Percentiles rank a stretch among this genome's conserved stretches.
Conservation (phyloP, 1,140 invertebrate genomes). For the Condylostylus longicornis region DNA sequence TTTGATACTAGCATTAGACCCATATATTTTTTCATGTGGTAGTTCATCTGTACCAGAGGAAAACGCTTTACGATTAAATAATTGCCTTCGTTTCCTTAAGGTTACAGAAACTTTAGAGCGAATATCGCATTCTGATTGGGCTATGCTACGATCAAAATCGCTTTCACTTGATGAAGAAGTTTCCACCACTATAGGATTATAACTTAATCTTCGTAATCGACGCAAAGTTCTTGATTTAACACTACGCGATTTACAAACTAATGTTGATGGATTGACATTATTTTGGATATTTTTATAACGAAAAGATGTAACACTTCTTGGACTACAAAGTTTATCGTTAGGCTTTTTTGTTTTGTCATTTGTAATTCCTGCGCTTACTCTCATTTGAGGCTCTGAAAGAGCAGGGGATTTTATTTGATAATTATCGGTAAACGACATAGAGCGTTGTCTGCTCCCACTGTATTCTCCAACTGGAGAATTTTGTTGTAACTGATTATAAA, state of each 20-base stretch:
- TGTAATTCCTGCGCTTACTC: not conserved
- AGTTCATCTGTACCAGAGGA: constrained; percentile 21
- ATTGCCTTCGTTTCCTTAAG: constrained; percentile 18
- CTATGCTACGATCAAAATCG: constrained; percentile 23
- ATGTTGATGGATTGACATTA: not conserved
- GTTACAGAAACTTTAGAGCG: constrained; percentile 15
- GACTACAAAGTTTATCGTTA: not conserved
- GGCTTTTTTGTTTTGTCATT: constrained; percentile 2
- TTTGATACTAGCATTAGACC: constrained; percentile 33
- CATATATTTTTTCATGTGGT: constrained; percentile 27
- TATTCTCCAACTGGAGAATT: constrained; percentile 2
- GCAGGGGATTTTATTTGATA: constrained; percentile 28
- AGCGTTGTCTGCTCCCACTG: constrained; percentile 18
- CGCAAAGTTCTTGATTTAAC: constrained; percentile 36
- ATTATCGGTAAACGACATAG: constrained; percentile 31
- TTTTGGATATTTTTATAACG: not conserved
- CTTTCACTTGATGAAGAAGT: constrained; percentile 30
- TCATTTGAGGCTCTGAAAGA: constrained; percentile 15
- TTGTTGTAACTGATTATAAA: constrained; percentile 12
- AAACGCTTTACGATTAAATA: constrained; percentile 19
- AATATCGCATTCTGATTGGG: constrained; percentile 33
- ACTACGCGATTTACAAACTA: constrained; percentile 24
- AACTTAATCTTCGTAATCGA: constrained; percentile 35
- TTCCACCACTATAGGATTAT: constrained; percentile 37
- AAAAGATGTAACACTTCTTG: constrained; percentile 17